Base-by-base conservation (phyloP, 2,113 vertebrate species). In the Mobula hypostoma region DNA sequence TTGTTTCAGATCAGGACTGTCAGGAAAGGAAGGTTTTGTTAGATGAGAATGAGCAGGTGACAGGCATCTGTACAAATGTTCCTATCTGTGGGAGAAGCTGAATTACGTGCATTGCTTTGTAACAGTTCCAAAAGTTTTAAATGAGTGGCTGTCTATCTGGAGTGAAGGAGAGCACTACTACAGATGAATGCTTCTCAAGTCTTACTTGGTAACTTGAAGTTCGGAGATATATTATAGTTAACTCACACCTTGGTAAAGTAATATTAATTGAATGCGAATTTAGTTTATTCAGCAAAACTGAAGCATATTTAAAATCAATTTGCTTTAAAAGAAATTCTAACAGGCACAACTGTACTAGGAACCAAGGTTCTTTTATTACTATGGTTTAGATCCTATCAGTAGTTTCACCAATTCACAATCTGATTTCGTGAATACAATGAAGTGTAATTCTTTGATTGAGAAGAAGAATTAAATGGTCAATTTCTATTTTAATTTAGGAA, bases 11-110 rank as follows among this genome's bases (percentile, higher is more conserved):
- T 95, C 95, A 94, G 94, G 92, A 94, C 96, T 7, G 88, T 68
- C 88, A 95, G 95, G 96, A 95, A 95, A 83, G 95, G 94, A 77
- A 36, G 94, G 94, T 94, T 95, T 95, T 95, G 78, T 85, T 94
- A 95, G 94, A 68, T 74, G 83, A 96, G 94, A 95, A 95, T 95
- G 95, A 94, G 94, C 7, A 95, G 94, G 94, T 95, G 95, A 96
- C 95, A 95, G 95, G 95, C 95, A 97, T 96, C 96, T 97, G 95
- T 95, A 90, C 94, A 94, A 96, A 97, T 66, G 32, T 14, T 87
- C 8, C 27, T 48, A 61, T 91, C 63, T 68, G 63, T 68, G 68
- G 63, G 5, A 68, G 32, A 29, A 91, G 87, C 63, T 36, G 87
- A 36, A 12, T 70, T 21, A 12, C 68, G n/a, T 21, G 7, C n/a